Percentiles rank a stretch among this genome's conserved stretches.
Conservation (phyloP, 2,797 vertebrate genomes). For the Mergus octosetaceus region DNA sequence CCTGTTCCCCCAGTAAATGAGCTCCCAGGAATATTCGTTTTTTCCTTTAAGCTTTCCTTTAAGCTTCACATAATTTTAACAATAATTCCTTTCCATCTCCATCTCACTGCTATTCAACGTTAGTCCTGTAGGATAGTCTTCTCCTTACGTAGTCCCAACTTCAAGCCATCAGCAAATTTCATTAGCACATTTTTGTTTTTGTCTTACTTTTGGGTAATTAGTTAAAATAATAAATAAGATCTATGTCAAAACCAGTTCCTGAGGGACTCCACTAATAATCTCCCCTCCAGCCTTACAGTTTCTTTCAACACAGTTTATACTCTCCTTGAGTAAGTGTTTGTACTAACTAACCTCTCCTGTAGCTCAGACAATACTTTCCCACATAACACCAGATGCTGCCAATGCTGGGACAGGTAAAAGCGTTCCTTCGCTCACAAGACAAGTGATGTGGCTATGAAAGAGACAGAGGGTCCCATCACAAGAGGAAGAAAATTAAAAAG, state of each 20-base stretch:
- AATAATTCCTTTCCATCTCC: not conserved
- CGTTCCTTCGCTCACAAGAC: not conserved
- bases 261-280: not conserved
- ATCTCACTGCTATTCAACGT: not conserved
- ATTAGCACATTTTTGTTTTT: not conserved
- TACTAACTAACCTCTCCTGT: not conserved
- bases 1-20: not conserved
- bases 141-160: not conserved
- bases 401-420: not conserved
- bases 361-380: not conserved
- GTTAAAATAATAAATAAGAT: conserved; percentile 32
- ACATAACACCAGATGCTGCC: not conserved
- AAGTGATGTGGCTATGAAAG: not conserved
- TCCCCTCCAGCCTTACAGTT: not conserved
- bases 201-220: conserved; percentile 8
- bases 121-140: not conserved
- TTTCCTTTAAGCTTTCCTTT: not conserved
- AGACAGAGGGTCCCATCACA: not conserved
- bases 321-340: not conserved
- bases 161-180: conserved; percentile 6
- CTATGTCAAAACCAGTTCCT: not conserved
- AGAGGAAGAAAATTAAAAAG: conserved; percentile 26
- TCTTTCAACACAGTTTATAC: not conserved
- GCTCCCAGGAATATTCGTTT: not conserved
- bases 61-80: not conserved